Base-by-base conservation (phyloP, 2,888 invertebrate genomes). In the Stratiomys singularior region DNA sequence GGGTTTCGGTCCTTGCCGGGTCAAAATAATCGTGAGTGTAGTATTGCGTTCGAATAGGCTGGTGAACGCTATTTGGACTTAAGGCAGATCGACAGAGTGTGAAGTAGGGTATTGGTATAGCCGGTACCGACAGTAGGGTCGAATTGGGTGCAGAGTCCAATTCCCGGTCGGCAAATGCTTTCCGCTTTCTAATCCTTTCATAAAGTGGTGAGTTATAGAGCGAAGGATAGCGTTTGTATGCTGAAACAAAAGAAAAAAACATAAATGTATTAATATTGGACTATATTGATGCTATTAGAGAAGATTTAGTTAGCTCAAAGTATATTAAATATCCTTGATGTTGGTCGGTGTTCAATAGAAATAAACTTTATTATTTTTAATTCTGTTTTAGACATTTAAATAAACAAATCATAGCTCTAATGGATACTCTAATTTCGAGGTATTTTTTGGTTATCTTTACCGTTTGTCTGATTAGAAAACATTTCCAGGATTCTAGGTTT, bases 111-210 rank as follows among this genome's bases (percentile, higher is more conserved):
- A 28, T 56, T 25, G 64, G 23, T 27, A 66, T 1, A 69, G 76
- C 27, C 69, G 77, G 30, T 2, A 82, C 81, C 25, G 82, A 81
- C 44, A 84, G 78, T 9, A 85, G 79, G 27, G 85, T 82, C 30
- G 85, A 81, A 81, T 86, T 84, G 79, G 86, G 83, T 47, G 85
- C 85, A 60, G 85, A 83, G 76, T 88, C 87, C 79, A 88, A 83
- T 83, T 88, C 88, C 47, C 87, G 87, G 82, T 88, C 88, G 72
- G 88, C 88, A 81, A 88, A 88, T 37, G 88, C 87, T 78, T 86
- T 85, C 58, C 88, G 83, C 82, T 90, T 91, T 76, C 87, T 85
- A 81, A 87, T 85, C 80, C 87, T 84, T 78, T 87, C 87, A 78
- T 85, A 81, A 76, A 86, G 78, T 60, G 87, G 86, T 46, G 87